Evolutionary conservation across 37 sponge, comb jelly and placozoan species (phyloP), one percentile per base, ranked within the genome.

Genomic region (Spongia lamella): DNA sequence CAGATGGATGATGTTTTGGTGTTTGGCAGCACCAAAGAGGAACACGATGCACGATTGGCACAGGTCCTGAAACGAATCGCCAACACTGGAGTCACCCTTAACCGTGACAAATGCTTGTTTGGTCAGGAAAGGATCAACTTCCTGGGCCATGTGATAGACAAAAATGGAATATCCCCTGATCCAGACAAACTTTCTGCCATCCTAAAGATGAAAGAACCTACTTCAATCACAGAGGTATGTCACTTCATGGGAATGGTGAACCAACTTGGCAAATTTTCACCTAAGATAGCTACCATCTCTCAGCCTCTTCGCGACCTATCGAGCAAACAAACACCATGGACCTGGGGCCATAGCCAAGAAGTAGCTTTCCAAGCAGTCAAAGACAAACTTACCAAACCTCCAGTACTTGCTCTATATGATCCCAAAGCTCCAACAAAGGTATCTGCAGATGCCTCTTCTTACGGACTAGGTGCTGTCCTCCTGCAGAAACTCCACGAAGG

Each of bases 381-480:
- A 31, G 57, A 13, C 2, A 60, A 69, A 22, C 24, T 79, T 27
- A 3, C 59, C 21, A 52, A 49, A 49, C 80, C 80, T 24, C 13
- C 70, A 26, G 43, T 68, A 16, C 70, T 79, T 17, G 68, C 80
- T 29, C 56, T 69, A 20, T 79, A 79, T 58, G 68, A 79, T 33
- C 70, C 80, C 20, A 17, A 31, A 1, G 47, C 39, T 20, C 21
- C 25, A 16, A 79, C 80, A 5, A 67, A 79, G 40, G 27, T 19
- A 52, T 55, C 54, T 21, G 70, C 61, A 50, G 84, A 84, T 61
- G 78, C 78, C 16, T 68, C 70, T 15, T 19, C 72, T 31, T 80
- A 80, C 61, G 80, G 80, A 11, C 70, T 80, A n/a, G 80, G 80
- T 39, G 80, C 80, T 32, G 80, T 80, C 17, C 72, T 80, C 19